Conservation (phyloP, 2,113 vertebrate genomes). For the Aplodontia rufa region DNA sequence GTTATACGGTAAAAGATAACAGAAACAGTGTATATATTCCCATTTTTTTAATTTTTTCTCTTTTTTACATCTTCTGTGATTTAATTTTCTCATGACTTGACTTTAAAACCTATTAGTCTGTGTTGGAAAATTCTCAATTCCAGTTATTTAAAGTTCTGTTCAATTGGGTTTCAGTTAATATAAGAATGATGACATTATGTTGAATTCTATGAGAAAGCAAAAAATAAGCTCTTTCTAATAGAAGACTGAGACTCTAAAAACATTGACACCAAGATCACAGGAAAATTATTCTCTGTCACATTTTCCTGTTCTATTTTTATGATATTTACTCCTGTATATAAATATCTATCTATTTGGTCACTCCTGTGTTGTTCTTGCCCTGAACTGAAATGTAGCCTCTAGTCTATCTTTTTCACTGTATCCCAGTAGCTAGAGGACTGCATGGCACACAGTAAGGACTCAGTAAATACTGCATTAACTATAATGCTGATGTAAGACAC, state of each 20-base stretch:
- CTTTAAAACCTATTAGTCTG: background rate
- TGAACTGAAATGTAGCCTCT: background rate
- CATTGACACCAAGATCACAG: background rate
- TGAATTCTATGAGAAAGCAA: background rate
- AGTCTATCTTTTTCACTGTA: background rate
- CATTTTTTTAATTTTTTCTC: constrained; percentile 1
- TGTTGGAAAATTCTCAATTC: background rate
- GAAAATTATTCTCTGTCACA: background rate
- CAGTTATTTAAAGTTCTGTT: background rate
- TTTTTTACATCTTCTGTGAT: background rate
- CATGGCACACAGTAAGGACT: background rate
- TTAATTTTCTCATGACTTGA: constrained; percentile 7
- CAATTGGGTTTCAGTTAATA: background rate
- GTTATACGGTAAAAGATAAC: background rate
- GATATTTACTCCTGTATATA: background rate
- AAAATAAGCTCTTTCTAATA: background rate
- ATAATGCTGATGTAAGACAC: background rate
- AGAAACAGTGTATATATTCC: background rate
- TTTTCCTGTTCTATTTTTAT: background rate
- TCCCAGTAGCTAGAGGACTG: background rate
- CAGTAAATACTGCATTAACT: background rate
- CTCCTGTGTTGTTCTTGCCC: background rate
- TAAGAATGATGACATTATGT: background rate
- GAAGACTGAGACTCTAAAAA: background rate
- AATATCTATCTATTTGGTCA: background rate